Base-by-base conservation (phyloP, 2,113 vertebrate species). In the Lophura nycthemera region DNA sequence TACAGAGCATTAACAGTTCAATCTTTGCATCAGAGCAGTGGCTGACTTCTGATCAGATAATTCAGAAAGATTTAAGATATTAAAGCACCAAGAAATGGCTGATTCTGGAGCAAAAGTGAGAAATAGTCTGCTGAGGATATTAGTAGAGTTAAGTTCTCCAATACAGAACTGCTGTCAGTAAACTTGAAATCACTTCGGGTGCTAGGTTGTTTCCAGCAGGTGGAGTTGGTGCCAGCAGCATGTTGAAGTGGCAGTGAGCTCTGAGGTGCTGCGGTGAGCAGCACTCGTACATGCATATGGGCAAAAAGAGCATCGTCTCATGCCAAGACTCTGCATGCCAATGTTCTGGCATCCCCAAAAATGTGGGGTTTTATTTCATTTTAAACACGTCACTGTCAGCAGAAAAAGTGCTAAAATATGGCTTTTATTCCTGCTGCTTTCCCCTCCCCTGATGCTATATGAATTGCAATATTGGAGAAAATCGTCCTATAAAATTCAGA, bases 181-280 rank as follows among this genome's bases (percentile, higher is more conserved):
- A 40, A 25, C 42, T 36, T 52, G 45, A 63, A 64, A 79, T 50
- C 27, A 13, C 25, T 61, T 66, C 65, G 71, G 83, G 30, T 0
- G 0, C n/a, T 38, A 10, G 32, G n/a, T 56, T 94, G 6, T 83
- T 92, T 69, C 88, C 89, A 90, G 95, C 65, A 65, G 72, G 61
- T 76, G 70, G 80, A 60, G 74, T 54, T 66, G 59, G 67, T 92
- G 83, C 83, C 90, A 94, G 75, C 93, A 71, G 70, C 59, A 16
- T 5, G 32, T 6, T 29, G 67, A 40, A 24, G 18, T 38, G 86
- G 87, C 56, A 72, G 38, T 2, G 30, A 74, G 70, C 67, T 79
- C 24, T 29, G 73, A 66, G 66, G 5, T 22, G 42, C 84, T 93
- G 74, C 71, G 59, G n/a, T 6, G 24, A 2, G 11, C 66, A 29